Percentiles rank a stretch among this genome's conserved stretches.
Evolutionary conservation across 2,113 vertebrate species (phyloP).

Genomic region (Clarias gariepinus): DNA sequence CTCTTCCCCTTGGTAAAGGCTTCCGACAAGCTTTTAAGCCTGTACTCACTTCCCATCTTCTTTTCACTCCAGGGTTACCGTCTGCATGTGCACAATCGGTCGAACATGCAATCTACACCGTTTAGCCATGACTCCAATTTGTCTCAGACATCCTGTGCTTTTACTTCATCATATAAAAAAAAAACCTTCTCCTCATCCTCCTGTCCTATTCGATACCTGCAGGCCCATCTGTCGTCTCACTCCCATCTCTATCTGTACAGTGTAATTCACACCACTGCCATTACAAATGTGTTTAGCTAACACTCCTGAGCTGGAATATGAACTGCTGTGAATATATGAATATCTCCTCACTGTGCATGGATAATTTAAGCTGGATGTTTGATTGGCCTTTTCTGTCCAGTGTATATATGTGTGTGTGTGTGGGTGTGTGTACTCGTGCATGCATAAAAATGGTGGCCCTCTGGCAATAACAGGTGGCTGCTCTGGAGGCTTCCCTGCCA

Average conservation of each 20-base stretch:
- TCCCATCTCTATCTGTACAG: constrained; percentile 65
- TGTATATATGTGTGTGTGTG: too few relatives aligned
- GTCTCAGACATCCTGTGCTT: constrained; percentile 58
- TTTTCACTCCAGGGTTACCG: not conserved
- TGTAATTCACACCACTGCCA: constrained; percentile 62
- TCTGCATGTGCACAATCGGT: not conserved
- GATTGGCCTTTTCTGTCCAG: constrained; percentile 6
- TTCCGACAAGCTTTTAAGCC: constrained; percentile 24
- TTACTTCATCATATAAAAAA: constrained; percentile 65
- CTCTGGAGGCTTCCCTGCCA: constrained; percentile 22
- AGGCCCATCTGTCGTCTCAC: constrained; percentile 52
- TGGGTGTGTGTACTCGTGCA: not conserved
- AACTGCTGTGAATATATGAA: not conserved
- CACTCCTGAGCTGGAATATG: not conserved
- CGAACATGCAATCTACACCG: not conserved
- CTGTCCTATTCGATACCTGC: constrained; percentile 52
- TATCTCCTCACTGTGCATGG: not conserved
- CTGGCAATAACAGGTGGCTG: constrained; percentile 55
- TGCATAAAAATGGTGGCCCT: constrained; percentile 20
- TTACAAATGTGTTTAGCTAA: constrained; percentile 30
- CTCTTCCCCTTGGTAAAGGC: not conserved
- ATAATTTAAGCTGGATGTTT: constrained; percentile 37
- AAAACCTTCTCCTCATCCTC: constrained; percentile 62
- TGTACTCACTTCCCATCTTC: constrained; percentile 43
- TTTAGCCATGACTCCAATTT: constrained; percentile 50